Evolutionary conservation across 92 coral and sea anemone species (phyloP).

Genomic region (Palythoa grandis): DNA sequence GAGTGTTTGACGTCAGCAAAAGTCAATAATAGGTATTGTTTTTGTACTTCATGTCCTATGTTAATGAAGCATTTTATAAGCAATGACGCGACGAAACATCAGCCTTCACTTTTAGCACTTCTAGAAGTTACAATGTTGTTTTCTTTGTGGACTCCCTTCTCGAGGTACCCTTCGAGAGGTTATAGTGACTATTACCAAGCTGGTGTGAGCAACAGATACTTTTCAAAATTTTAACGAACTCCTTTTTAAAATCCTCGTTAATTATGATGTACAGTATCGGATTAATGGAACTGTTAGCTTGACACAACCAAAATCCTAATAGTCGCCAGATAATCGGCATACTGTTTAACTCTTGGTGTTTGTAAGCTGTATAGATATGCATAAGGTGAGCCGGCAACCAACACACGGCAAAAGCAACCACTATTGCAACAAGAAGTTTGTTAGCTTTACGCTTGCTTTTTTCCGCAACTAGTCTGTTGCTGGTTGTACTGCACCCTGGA

Average conservation of each 20-base stretch:
- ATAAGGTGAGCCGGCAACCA: constrained; percentile 33
- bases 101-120: neutral
- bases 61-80: too few relatives aligned
- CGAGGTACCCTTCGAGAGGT: neutral
- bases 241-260: constrained; percentile 35
- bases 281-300: constrained; percentile 33
- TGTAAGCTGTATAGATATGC: constrained; percentile 7
- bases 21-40: too few relatives aligned
- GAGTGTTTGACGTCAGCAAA: too few relatives aligned
- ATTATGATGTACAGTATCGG: constrained; percentile 25
- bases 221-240: constrained; percentile 16
- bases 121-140: neutral
- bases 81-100: neutral
- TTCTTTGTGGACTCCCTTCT: neutral
- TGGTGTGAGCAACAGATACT: neutral
- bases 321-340: neutral
- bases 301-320: constrained; percentile 23
- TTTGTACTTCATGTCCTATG: too few relatives aligned
- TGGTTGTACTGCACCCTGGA: constrained; percentile 10
- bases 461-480: constrained; percentile 20
- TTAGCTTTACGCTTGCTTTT: constrained; percentile 20
- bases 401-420: constrained; percentile 21
- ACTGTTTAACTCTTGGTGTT: neutral
- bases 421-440: constrained; percentile 17
- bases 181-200: neutral